Evolutionary conservation across 2,888 invertebrate genomes (phyloP), one percentile per base, ranked within the genome.

Genomic region (Netelia melanura): DNA sequence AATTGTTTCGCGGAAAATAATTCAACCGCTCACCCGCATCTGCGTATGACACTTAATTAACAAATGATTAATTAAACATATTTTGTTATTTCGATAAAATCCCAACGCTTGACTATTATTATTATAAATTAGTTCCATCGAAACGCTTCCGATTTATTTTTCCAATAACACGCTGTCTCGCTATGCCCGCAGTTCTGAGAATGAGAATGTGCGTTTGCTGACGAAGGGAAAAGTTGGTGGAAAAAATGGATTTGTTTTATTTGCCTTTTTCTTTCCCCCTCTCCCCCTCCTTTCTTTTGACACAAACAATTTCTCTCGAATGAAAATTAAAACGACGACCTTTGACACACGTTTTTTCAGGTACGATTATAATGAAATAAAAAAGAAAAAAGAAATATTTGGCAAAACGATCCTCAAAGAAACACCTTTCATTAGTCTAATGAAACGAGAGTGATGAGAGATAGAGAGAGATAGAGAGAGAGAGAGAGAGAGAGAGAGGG

Each of bases 381-480:
- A 23, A 71, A 61, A 21, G 81, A 56, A 86, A 86, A 85, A 64
- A 71, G 82, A 86, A 84, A 71, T 86, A 82, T 85, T 87, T 83
- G 71, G 76, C 62, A 54, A 30, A 78, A 68, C 71, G 75, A 75
- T 84, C 56, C 48, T 82, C 77, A 81, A 90, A 89, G 89, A 88
- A 90, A 89, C 64, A 71, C 87, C 87, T 89, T 91, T 91, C 91
- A 91, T 91, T 91, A 90, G 88, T 83, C 89, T 91, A 91, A 91
- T 91, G 91, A 91, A 91, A 90, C 89, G 88, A 85, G 88, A 85
- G 88, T 88, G 89, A 91, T 89, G 87, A 83, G 83, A n/a, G 10
- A 21, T 11, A 9, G 87, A 83, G 83, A n/a, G 10, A 21, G 21
- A 9, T 21, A 56, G 68, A 54, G 52, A 52, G 48, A n/a, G n/a